Percentiles rank a stretch among this genome's conserved stretches.
phyloP scores from a whole-genome alignment of 2,888 invertebrate species.

The Tineola bisselliella region DNA sequence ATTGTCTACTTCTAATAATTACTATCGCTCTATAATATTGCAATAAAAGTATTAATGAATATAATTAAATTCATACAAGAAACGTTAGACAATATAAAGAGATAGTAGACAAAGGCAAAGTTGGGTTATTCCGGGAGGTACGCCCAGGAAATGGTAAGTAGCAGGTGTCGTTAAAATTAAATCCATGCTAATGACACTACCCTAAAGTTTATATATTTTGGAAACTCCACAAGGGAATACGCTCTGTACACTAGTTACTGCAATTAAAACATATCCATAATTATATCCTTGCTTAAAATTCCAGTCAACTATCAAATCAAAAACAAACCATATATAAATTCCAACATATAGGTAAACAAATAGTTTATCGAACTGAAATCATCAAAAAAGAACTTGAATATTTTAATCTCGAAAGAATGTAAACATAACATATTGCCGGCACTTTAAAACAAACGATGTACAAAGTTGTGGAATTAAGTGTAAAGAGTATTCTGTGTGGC shows the following conservation, averaged over 20 bases:
- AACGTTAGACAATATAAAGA: no score
- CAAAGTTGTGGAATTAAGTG: constrained; percentile 36
- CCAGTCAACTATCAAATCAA: background rate
- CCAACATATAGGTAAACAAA: background rate
- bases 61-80: no score
- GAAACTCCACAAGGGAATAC: constrained; percentile 33
- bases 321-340: background rate
- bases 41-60: no score
- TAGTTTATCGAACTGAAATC: background rate
- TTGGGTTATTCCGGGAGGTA: background rate
- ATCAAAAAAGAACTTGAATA: background rate
- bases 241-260: background rate
- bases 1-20: no score
- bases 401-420: background rate
- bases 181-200: constrained; percentile 20
- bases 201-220: constrained; percentile 41
- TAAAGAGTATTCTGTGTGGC: constrained; percentile 25
- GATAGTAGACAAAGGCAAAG: background rate
- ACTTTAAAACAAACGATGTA: constrained; percentile 9
- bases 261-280: background rate
- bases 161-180: constrained; percentile 20
- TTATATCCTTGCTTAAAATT: background rate
- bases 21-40: no score
- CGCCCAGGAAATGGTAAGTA: constrained; percentile 14
- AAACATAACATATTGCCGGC: constrained; percentile 4